phyloP scores from a whole-genome alignment of 2,113 vertebrate species.

The Platysternon megacephalum region DNA sequence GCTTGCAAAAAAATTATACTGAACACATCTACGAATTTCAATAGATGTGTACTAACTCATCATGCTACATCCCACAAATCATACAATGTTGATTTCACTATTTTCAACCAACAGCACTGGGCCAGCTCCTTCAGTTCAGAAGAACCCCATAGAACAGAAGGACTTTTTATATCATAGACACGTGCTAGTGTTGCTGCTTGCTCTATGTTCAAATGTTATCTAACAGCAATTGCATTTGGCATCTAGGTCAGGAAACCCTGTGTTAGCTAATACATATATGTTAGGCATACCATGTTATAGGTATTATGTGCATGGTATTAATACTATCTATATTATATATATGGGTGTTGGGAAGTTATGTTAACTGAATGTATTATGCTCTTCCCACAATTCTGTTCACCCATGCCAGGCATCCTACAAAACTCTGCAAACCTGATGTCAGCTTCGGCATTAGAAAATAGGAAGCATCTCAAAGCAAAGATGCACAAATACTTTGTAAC shows the following conservation, averaged over 20 bases:
- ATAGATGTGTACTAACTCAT: accelerated
- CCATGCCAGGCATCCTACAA: background rate
- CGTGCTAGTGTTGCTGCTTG: no score
- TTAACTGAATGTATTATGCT: background rate
- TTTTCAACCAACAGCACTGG: background rate
- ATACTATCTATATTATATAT: background rate
- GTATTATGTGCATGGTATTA: background rate
- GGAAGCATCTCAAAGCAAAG: background rate
- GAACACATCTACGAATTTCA: no score
- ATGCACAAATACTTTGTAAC: background rate
- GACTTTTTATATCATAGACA: background rate
- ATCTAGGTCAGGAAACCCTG: background rate
- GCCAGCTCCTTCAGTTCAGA: background rate
- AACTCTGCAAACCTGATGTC: background rate
- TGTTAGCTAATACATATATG: background rate
- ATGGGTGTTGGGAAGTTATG: background rate
- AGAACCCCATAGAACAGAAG: accelerated
- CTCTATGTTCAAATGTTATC: background rate
- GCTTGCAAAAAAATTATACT: accelerated
- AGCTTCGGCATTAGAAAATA: background rate
- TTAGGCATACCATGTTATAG: background rate
- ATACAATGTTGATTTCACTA: accelerated
- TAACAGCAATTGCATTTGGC: accelerated
- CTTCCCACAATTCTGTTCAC: background rate
- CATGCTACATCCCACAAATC: background rate